Base-by-base conservation (phyloP, 2,797 vertebrate species). In the Knipowitschia caucasica region DNA sequence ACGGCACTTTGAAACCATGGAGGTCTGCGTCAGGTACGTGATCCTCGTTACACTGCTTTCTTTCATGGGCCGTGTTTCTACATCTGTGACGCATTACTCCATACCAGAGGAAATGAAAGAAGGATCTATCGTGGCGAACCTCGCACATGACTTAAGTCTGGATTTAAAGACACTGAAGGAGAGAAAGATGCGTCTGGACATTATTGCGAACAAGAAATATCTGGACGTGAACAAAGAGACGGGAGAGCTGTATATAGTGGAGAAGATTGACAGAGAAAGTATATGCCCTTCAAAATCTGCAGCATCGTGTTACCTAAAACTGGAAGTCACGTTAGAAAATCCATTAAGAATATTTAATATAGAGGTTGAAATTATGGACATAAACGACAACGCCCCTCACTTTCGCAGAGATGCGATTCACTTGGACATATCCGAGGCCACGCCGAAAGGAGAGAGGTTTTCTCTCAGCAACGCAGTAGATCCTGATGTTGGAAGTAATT, bases 91-190 rank as follows among this genome's bases (percentile, higher is more conserved):
- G 23, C 89, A 83, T 25, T 91, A 92, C 61, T 88, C 89, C 4
- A 51, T 89, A 2, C 59, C 74, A 0, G 91, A 92, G 35, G 90
- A 92, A 74, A 77, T 86, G 75, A 85, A 89, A 26, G 80, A 75
- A 51, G 86, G 86, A 1, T 86, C 77, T 0, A 71, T 91, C 11
- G 84, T 92, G 20, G 87, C 86, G 1, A 91, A 87, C 69, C 56
- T 92, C 56, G 85, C 84, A 11, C 49, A 73, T 2, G 89, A 91
- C 70, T 50, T 92, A 39, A 77, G 76, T 6, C 52, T 92, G 21
- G 70, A 80, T 1, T 47, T 67, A 3, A 83, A 69, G 50, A 85
- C 79, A 0, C 33, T 91, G 0, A 58, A n/a, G 0, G 23, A 0
- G 35, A 58, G 83, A 2, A 83, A 71, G 24, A 82, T 89, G 35